Base-by-base conservation (phyloP, 2,888 invertebrate genomes). In the Liopterus haemorrhoidalis region DNA sequence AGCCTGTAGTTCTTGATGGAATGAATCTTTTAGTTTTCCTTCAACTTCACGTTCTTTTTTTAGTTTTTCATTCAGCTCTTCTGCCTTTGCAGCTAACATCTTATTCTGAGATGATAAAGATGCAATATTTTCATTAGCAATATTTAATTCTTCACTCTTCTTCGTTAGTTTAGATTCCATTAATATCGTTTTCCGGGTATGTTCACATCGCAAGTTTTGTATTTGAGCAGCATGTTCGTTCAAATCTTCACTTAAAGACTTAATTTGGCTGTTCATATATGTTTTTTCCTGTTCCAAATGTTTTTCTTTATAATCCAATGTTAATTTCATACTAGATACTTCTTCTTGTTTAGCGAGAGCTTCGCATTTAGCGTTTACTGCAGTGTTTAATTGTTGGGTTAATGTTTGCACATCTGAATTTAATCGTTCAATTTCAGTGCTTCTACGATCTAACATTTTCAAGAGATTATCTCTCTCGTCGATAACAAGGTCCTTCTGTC, bases 341-440 rank as follows among this genome's bases (percentile, higher is more conserved):
- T 91, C 91, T 66, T 90, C 87, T 47, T 82, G 74, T 53, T 84
- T 77, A 4, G 83, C 79, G 37, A 90, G 65, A 1, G 88, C 87
- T 67, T 90, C 86, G 69, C 87, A 89, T 70, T 91, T 92, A 2
- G 85, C 78, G 55, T 80, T 77, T 49, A 88, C 81, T 15, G 90
- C 84, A 37, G 75, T 65, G 55, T 82, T 78, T 22, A 93, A 65
- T 66, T 90, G 88, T 54, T 78, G 75, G n/a, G 82, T 78, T 40
- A 89, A 68, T 2, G 78, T 70, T 32, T 73, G 70, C 50, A 87
- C 68, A 63, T 85, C 89, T 3, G 77, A 71, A 55, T 79, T 80
- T 46, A 87, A 65, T 39, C 83, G 74, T 61, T 86, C 84, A 27
- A 87, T 66, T 71, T 90, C 87, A 1, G 75, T 70, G 61, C 82